Percentiles rank a stretch among this genome's conserved stretches.
Evolutionary conservation across 2,797 vertebrate species (phyloP).

Genomic region (Scolopax rusticola): DNA sequence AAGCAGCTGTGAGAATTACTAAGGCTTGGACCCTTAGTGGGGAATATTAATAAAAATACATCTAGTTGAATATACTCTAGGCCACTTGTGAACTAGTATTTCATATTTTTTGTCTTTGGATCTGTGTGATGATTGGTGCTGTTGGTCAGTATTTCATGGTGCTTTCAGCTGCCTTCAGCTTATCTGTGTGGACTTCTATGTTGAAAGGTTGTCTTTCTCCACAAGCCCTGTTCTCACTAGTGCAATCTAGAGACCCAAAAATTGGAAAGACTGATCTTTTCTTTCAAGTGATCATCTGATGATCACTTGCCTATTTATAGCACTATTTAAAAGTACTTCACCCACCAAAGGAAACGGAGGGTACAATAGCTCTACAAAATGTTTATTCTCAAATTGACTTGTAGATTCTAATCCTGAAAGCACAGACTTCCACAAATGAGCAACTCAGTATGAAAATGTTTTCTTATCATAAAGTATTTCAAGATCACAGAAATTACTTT

Average conservation of each 20-base stretch:
- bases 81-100: neutral
- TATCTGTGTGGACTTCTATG: neutral
- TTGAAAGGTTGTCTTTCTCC: neutral
- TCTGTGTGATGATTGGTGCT: neutral
- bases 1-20: slow-evolving; percentile 16
- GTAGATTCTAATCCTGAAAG: slow-evolving; percentile 4
- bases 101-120: neutral
- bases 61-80: neutral
- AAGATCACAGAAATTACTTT: neutral
- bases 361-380: neutral
- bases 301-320: slow-evolving; percentile 16
- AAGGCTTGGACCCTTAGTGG: neutral
- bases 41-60: neutral
- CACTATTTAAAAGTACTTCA: neutral
- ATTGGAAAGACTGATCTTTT: neutral
- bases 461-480: neutral
- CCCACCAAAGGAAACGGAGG: neutral
- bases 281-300: neutral
- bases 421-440: neutral
- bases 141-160: neutral
- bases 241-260: neutral
- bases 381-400: neutral
- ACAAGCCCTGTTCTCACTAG: neutral
- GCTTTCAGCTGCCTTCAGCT: neutral
- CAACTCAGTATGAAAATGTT: neutral